Evolutionary conservation across 2,888 invertebrate species (phyloP).

Genomic region (Drosophila parthenogenetica): DNA sequence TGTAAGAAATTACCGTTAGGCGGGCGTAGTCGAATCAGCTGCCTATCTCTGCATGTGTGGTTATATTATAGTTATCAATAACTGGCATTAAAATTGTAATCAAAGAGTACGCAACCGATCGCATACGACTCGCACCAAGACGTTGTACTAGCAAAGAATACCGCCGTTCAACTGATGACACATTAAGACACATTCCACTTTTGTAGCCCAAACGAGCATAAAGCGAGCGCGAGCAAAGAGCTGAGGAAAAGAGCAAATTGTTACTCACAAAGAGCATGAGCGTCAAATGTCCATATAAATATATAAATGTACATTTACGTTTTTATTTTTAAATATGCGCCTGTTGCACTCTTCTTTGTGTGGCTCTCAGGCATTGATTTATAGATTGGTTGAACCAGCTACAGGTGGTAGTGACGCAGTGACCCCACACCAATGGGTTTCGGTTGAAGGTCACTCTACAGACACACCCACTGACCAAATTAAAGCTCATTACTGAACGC

Average conservation of each 20-base stretch:
- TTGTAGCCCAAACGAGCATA: slow-evolving; percentile 61
- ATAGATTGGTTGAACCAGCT: slow-evolving; percentile 60
- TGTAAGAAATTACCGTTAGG: slow-evolving; percentile 35
- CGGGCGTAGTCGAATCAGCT: slow-evolving; percentile 46
- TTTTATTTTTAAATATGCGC: slow-evolving; percentile 69
- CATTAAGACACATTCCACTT: slow-evolving; percentile 52
- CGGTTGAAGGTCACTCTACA: slow-evolving; percentile 10
- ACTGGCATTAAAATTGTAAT: slow-evolving; percentile 60
- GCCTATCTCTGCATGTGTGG: slow-evolving; percentile 44
- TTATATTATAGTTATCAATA: slow-evolving; percentile 50
- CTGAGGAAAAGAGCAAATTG: slow-evolving; percentile 25
- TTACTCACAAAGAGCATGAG: slow-evolving; percentile 23
- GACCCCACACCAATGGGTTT: slow-evolving; percentile 3
- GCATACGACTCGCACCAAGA: slow-evolving; percentile 51
- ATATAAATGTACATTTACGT: slow-evolving; percentile 28
- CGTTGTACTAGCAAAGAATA: slow-evolving; percentile 52
- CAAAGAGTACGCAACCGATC: slow-evolving; percentile 49
- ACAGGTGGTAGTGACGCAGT: slow-evolving; percentile 60
- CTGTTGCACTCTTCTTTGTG: slow-evolving; percentile 51
- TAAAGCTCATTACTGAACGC: slow-evolving; percentile 38
- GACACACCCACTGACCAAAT: slow-evolving; percentile 29
- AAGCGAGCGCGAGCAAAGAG: slow-evolving; percentile 35
- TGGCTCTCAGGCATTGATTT: slow-evolving; percentile 62
- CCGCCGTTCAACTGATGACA: slow-evolving; percentile 67
- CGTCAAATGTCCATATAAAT: slow-evolving; percentile 46